A percentile compares a stretch with the other conserved stretches of the same genome.
Evolutionary conservation across 2,113 vertebrate species (phyloP).

Genomic region (Peromyscus californicus): DNA sequence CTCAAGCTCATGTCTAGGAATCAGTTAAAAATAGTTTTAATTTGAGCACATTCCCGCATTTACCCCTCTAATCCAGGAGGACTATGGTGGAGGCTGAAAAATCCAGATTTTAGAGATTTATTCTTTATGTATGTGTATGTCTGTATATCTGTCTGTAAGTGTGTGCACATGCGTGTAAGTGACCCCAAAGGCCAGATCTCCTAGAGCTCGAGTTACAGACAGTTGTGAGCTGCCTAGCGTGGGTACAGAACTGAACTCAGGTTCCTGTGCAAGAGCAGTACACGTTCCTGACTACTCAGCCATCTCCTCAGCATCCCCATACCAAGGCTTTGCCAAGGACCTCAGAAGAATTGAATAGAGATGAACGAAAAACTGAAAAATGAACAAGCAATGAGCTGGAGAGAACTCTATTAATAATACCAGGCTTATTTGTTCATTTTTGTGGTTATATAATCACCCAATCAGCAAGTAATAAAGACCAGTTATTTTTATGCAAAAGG

Average conservation of each 20-base stretch:
- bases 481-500: not conserved
- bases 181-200: not conserved
- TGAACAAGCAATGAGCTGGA: not conserved
- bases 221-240: not conserved
- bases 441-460: constrained; percentile 13
- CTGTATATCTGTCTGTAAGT: no score
- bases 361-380: not conserved
- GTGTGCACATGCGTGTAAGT: not conserved
- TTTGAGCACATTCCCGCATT: not conserved
- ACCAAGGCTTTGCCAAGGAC: not conserved
- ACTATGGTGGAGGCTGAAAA: not conserved
- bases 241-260: not conserved
- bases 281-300: not conserved
- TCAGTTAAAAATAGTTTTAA: not conserved
- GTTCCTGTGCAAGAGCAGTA: no score
- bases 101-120: not conserved
- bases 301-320: not conserved
- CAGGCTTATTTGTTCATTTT: not conserved
- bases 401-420: not conserved
- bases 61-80: not conserved
- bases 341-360: not conserved
- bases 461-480: not conserved
- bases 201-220: not conserved
- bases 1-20: not conserved
- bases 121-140: not conserved